Evolutionary conservation across 2,888 invertebrate genomes (phyloP).

Genomic region (Digitonthophagus gazella): DNA sequence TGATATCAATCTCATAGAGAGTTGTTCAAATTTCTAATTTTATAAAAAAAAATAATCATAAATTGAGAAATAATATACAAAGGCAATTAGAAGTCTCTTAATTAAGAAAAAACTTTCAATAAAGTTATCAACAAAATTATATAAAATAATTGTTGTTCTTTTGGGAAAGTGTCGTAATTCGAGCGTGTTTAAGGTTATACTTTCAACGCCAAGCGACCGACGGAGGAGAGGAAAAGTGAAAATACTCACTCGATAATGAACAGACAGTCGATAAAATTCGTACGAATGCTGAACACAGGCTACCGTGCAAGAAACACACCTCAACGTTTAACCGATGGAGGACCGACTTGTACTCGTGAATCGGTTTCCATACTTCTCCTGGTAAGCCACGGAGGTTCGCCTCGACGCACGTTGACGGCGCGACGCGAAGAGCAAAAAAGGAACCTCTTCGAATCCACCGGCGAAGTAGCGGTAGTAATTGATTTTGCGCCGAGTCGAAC

Average conservation of each 20-base stretch:
- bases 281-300: not conserved
- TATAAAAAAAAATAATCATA: not conserved
- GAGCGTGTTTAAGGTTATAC: no score
- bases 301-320: not conserved
- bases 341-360: not conserved
- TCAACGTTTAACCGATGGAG: not conserved
- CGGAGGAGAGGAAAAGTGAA: no score
- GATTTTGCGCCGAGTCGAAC: not conserved
- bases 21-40: not conserved
- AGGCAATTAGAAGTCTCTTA: no score
- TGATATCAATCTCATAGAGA: not conserved
- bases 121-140: no score
- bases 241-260: not conserved
- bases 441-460: not conserved
- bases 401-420: not conserved
- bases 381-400: not conserved
- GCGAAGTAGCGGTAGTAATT: not conserved
- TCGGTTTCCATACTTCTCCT: not conserved
- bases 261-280: not conserved
- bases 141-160: no score
- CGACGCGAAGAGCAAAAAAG: not conserved
- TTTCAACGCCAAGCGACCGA: no score
- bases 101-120: no score
- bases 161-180: no score
- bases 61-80: no score